Evolutionary conservation across 2,888 invertebrate species (phyloP).

Genomic region (Rotaria socialis): DNA sequence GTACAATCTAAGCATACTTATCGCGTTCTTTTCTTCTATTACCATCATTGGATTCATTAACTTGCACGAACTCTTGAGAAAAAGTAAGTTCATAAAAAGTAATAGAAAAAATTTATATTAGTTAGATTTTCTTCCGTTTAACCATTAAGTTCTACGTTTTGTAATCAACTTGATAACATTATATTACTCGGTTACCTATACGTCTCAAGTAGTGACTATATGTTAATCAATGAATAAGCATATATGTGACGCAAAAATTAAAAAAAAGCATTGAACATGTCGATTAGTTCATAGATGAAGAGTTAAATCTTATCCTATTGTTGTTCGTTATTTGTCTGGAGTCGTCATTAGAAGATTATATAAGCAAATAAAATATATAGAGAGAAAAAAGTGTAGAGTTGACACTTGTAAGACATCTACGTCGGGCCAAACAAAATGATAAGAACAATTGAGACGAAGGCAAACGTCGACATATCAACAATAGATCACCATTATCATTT

Average conservation of each 20-base stretch:
- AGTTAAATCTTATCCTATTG: not conserved
- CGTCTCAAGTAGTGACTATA: not conserved
- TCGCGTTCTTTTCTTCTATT: not conserved
- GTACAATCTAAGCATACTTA: not conserved
- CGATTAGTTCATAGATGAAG: not conserved
- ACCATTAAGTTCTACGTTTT: not conserved
- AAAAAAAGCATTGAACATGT: not conserved
- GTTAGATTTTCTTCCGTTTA: not conserved
- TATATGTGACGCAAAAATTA: not conserved
- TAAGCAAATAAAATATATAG: not conserved
- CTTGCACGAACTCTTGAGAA: slow-evolving; percentile 6
- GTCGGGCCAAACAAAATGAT: not conserved
- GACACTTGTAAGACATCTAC: not conserved
- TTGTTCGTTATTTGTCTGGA: not conserved
- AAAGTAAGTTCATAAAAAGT: not conserved
- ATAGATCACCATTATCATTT: slow-evolving; percentile 6
- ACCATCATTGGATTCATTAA: not conserved
- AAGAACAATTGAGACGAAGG: not conserved
- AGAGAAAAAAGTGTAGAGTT: not conserved
- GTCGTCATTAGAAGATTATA: not conserved
- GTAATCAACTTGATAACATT: not conserved
- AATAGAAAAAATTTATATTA: not conserved
- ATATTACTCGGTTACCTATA: not conserved
- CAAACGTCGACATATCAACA: slow-evolving; percentile 1
- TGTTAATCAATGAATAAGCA: not conserved